phyloP scores from a whole-genome alignment of 2,113 vertebrate genomes.

The Girardinichthys multiradiatus region DNA sequence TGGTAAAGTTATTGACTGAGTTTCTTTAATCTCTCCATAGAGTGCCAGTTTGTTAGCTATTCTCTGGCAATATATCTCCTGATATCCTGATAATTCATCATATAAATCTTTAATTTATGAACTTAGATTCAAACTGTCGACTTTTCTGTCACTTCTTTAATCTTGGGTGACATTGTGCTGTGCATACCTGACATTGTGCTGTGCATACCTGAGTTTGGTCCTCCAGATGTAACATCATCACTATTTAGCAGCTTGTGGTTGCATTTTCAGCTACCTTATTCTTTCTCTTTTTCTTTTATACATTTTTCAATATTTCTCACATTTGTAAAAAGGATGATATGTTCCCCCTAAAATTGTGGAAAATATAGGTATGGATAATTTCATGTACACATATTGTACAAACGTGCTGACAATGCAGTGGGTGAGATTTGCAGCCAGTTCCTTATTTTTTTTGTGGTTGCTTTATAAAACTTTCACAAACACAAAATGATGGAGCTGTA shows the following conservation, averaged over 20 bases:
- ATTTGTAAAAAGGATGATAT: not conserved
- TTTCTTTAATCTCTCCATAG: not conserved
- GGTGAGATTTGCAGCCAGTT: slow-evolving; percentile 37
- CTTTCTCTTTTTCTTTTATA: slow-evolving; percentile 31
- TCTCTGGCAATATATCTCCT: not conserved
- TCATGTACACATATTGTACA: slow-evolving; percentile 20
- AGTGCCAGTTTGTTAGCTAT: not conserved
- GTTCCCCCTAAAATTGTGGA: not conserved
- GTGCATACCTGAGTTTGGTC: not conserved
- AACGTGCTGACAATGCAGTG: not conserved
- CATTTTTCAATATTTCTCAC: not conserved
- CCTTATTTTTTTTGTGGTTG: slow-evolving; percentile 51
- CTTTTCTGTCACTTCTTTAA: too few species aligned
- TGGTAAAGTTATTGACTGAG: not conserved
- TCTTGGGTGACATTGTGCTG: not conserved
- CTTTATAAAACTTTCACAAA: slow-evolving; percentile 54
- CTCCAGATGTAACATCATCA: not conserved
- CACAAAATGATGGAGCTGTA: slow-evolving; percentile 62
- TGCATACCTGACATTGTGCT: not conserved
- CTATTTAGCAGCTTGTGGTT: too few species aligned
- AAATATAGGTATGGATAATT: slow-evolving; percentile 5
- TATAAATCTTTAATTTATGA: not conserved
- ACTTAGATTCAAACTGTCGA: not conserved
- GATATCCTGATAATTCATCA: not conserved
- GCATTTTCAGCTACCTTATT: too few species aligned